Evolutionary conservation across 92 coral and sea anemone genomes (phyloP).

Genomic region (Actinernus sp.): DNA sequence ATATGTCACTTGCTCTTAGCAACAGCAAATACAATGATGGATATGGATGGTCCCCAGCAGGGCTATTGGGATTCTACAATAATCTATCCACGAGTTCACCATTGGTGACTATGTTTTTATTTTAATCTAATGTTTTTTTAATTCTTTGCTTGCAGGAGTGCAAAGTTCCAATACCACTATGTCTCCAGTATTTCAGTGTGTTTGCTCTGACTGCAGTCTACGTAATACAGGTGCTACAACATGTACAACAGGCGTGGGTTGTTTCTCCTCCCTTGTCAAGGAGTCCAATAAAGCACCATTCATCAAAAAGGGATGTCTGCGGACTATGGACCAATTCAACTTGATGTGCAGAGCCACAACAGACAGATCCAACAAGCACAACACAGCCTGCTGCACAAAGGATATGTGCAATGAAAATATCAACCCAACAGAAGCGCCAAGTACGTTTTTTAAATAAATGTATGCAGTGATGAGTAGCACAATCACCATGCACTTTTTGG

Average conservation of each 20-base stretch:
- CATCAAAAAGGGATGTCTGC: conserved; percentile 57
- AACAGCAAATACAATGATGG: too few relatives aligned
- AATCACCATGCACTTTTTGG: too few relatives aligned
- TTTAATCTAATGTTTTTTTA: too few relatives aligned
- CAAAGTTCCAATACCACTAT: conserved; percentile 11
- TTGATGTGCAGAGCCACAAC: conserved; percentile 24
- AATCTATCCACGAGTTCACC: too few relatives aligned
- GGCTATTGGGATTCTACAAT: too few relatives aligned
- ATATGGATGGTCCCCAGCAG: too few relatives aligned
- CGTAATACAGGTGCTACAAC: not conserved
- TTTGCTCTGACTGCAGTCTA: conserved; percentile 18
- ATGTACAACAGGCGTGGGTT: conserved; percentile 43
- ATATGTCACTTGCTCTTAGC: too few relatives aligned
- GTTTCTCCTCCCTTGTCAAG: conserved; percentile 41
- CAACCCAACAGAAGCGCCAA: conserved; percentile 31
- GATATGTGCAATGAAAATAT: conserved; percentile 36
- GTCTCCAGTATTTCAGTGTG: conserved; percentile 21
- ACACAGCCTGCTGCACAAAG: conserved; percentile 32
- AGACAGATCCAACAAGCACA: conserved; percentile 19
- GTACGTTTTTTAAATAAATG: conserved; percentile 9
- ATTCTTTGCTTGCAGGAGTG: too few relatives aligned
- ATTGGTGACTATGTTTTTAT: too few relatives aligned
- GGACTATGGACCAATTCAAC: conserved; percentile 1
- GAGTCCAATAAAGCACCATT: not conserved
- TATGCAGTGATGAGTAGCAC: too few relatives aligned